phyloP scores from a whole-genome alignment of 2,797 vertebrate genomes.

The Manis crassicaudata region DNA sequence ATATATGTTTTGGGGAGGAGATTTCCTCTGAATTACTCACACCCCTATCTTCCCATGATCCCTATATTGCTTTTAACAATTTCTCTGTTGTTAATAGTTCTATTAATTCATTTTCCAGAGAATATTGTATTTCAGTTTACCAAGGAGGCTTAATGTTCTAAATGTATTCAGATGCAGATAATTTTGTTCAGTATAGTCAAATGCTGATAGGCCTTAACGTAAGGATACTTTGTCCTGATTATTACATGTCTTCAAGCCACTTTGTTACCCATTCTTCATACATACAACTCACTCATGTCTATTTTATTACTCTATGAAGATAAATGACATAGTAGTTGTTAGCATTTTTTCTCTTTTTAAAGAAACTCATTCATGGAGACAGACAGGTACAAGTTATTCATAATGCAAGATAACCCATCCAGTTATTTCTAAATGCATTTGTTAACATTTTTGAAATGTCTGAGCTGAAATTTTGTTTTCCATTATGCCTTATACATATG shows the following conservation, averaged over 20 bases:
- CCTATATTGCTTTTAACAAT: neutral
- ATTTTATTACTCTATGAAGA: neutral
- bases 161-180: constrained; percentile 15
- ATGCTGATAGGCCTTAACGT: neutral
- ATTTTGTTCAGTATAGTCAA: constrained; percentile 7
- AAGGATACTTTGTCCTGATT: neutral
- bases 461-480: constrained; percentile 34
- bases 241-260: neutral
- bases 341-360: constrained; percentile 19
- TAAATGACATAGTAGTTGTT: neutral
- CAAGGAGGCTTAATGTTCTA: neutral
- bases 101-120: constrained; percentile 1
- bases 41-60: no score
- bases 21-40: no score
- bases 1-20: no score
- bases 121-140: constrained; percentile 42
- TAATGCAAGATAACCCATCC: constrained; percentile 33
- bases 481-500: neutral
- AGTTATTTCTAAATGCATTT: constrained; percentile 31
- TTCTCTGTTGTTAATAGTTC: constrained; percentile 43
- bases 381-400: constrained; percentile 43
- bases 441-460: constrained; percentile 51
- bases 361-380: constrained; percentile 42
- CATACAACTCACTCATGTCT: neutral
- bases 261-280: neutral